Base-by-base conservation (phyloP, 2,888 invertebrate genomes). In the Ophion costatus region DNA sequence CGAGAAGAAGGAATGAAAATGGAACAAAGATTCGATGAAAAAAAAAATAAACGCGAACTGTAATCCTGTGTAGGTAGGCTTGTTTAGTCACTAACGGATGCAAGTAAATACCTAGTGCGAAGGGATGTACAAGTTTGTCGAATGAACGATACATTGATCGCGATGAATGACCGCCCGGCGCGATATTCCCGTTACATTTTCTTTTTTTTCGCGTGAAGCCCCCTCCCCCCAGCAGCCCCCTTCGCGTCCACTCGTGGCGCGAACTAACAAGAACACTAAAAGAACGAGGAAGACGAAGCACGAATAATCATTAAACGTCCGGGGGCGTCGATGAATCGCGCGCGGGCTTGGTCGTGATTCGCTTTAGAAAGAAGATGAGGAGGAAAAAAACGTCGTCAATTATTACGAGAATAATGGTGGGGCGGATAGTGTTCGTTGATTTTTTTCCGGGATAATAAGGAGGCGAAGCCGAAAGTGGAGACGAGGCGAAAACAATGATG, bases 21-120 rank as follows among this genome's bases (percentile, higher is more conserved):
- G 87, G 71, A 1, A 76, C 29, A 57, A 76, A 66, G 57, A 33
- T 20, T 45, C 38, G 5, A 45, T 10, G 14, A 42, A 45, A 74
- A 63, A 88, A 71, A 64, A 83, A 74, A 66, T 64, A 45, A 66
- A 45, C 77, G 57, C 29, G 80, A 80, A 83, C 84, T 86, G 88
- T 90, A 90, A 90, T 90, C 88, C 88, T 85, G 82, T 83, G 87
- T 87, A 90, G 90, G 88, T 86, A 90, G 89, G 89, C 89, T 90
- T 90, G 89, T 89, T 91, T 89, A 90, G 89, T 91, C 88, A 90
- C 88, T 89, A 90, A 91, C 84, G 89, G 79, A 84, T 88, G 89
- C 84, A 86, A 89, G 82, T 87, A 84, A 75, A 87, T 89, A 89
- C 85, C 88, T 90, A 90, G 87, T 86, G 84, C 84, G 86, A 89